These are phyloP conservation scores for Prolemur simus DNA, from an alignment of 2,113 vertebrate species.

Conservation along the genomic window DNA sequence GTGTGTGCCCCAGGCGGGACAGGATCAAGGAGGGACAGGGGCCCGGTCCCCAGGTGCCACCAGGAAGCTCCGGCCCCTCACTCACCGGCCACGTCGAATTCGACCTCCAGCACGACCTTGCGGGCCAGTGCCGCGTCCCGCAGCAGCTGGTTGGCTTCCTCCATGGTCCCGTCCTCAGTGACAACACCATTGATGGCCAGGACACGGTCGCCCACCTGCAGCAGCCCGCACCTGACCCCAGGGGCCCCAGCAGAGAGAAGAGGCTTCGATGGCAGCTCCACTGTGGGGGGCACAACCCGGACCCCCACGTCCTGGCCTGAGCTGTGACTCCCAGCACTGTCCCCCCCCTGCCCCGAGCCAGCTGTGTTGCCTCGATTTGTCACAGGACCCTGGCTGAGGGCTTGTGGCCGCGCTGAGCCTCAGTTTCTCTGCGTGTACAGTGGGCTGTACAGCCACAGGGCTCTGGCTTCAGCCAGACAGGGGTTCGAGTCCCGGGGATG, in stretches of 20 bases:
- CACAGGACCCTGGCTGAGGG: not conserved
- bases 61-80: not conserved
- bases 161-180: conserved; percentile 96
- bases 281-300: not conserved
- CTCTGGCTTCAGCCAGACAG: not conserved
- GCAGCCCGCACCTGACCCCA: conserved; percentile 91
- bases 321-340: not conserved
- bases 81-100: conserved; percentile 96
- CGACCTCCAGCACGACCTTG: conserved; percentile 93
- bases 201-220: conserved; percentile 96
- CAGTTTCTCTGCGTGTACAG: not conserved
- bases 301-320: not conserved
- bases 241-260: not conserved
- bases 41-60: not conserved
- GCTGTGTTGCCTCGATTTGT: not conserved
- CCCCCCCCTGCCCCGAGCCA: accelerated
- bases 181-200: conserved; percentile 95
- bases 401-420: not conserved
- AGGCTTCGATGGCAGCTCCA: not conserved
- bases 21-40: too few species aligned
- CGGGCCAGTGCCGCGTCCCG: conserved; percentile 93
- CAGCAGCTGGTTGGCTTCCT: conserved; percentile 97
- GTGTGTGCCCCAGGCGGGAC: too few species aligned
- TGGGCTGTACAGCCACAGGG: too few species aligned
- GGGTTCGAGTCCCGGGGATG: not conserved